These are phyloP conservation scores for Lethocerus indicus DNA, from an alignment of 1,140 invertebrate species.

Conservation along the genomic window DNA sequence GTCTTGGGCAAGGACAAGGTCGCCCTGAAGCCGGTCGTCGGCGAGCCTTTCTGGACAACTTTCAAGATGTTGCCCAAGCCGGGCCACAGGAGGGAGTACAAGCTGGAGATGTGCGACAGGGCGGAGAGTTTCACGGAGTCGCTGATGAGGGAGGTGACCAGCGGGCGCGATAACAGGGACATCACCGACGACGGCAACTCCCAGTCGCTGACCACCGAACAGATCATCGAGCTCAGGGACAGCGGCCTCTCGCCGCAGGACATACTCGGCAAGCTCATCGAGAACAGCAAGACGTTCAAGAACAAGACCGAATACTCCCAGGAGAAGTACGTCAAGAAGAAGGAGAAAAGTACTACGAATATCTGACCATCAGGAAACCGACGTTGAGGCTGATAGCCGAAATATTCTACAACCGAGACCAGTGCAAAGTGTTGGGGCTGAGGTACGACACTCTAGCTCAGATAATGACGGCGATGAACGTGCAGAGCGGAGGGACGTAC, in stretches of 20 bases:
- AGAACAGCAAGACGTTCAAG: constrained; percentile 73
- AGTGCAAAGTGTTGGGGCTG: constrained; percentile 58
- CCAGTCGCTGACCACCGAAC: constrained; percentile 63
- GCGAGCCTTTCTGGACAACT: constrained; percentile 54
- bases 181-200: constrained; percentile 71
- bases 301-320: constrained; percentile 84
- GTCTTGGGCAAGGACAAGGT: constrained; percentile 53
- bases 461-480: constrained; percentile 54
- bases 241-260: constrained; percentile 57
- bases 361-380: constrained; percentile 54
- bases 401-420: constrained; percentile 59
- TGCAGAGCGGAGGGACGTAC: constrained; percentile 58
- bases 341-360: constrained; percentile 81
- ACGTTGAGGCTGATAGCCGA: constrained; percentile 55
- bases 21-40: constrained; percentile 46
- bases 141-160: constrained; percentile 23
- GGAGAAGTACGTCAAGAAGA: constrained; percentile 88
- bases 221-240: constrained; percentile 60
- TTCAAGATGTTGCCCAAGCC: constrained; percentile 57
- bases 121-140: constrained; percentile 24
- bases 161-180: constrained; percentile 65
- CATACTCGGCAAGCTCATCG: constrained; percentile 71
- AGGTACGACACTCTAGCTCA: constrained; percentile 76
- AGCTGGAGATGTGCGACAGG: constrained; percentile 33
- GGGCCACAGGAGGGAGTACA: constrained; percentile 35